A percentile compares a stretch with the other conserved stretches of the same genome.
phyloP scores from a whole-genome alignment of 1,140 invertebrate species.

The Lepidotrigona ventralis region DNA sequence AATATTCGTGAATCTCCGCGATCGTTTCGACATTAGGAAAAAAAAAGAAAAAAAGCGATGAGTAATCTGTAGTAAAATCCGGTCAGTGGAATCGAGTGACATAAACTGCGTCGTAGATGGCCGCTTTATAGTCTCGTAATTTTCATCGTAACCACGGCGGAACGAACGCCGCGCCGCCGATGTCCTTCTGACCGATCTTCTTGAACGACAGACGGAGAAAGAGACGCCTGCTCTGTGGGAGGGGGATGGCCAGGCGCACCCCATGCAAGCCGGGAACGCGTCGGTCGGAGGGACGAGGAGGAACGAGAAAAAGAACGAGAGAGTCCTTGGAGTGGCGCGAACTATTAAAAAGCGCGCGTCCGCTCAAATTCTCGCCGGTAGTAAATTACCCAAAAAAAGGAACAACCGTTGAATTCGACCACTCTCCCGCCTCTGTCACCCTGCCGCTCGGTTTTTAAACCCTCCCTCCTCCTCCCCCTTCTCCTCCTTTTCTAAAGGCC shows the following conservation, averaged over 20 bases:
- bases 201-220: conserved; percentile 30
- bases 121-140: conserved; percentile 65
- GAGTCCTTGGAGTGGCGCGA: conserved; percentile 66
- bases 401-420: conserved; percentile 68
- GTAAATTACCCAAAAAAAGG: conserved; percentile 76
- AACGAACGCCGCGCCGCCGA: conserved; percentile 37
- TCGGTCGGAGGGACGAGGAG: neutral
- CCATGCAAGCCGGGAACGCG: neutral
- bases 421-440: conserved; percentile 43
- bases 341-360: conserved; percentile 76
- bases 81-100: conserved; percentile 42
- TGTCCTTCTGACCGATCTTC: conserved; percentile 41
- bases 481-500: conserved; percentile 25
- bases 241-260: neutral
- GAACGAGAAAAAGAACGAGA: conserved; percentile 24
- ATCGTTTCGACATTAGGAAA: neutral
- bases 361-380: conserved; percentile 75
- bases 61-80: conserved; percentile 64
- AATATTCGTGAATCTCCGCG: neutral
- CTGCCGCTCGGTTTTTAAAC: conserved; percentile 41
- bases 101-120: conserved; percentile 55
- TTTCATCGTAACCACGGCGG: conserved; percentile 56
- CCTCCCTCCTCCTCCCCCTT: neutral
- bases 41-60: conserved; percentile 54
- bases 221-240: neutral